Percentiles rank a stretch among this genome's conserved stretches.
These are phyloP conservation scores for Ammodramus savannarum DNA, from an alignment of 2,113 vertebrate genomes.

Conservation along the genomic window DNA sequence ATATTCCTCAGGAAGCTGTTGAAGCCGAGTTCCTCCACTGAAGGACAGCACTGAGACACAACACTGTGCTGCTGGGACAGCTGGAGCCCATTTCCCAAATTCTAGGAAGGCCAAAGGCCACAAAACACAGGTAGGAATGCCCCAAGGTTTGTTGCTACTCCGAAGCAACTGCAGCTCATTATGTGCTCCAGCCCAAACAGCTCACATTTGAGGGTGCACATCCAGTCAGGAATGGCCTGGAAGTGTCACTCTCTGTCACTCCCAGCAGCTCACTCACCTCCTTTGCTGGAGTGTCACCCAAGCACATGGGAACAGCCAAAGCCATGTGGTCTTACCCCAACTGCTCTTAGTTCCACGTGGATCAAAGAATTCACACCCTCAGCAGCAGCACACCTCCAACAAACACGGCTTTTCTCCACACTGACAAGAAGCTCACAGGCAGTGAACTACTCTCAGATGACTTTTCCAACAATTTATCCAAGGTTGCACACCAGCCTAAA, in stretches of 20 bases:
- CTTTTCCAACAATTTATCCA: background rate
- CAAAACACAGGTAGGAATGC: fast-evolving
- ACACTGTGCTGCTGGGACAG: background rate
- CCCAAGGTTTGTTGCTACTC: background rate
- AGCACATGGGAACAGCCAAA: fast-evolving
- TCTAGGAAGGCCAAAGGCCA: background rate
- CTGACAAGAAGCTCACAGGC: background rate
- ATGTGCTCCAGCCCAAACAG: background rate
- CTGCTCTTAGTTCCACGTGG: fast-evolving
- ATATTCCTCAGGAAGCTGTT: background rate
- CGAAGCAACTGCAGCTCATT: background rate
- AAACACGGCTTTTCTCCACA: background rate
- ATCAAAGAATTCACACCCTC: background rate
- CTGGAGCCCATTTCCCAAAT: background rate
- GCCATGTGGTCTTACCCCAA: background rate
- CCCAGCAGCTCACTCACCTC: background rate
- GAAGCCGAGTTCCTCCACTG: background rate
- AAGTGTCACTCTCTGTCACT: background rate
- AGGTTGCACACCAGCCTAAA: background rate
- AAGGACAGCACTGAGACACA: background rate
- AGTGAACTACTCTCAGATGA: background rate
- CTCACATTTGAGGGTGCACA: fast-evolving
- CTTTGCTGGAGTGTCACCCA: background rate
- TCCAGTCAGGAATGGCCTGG: background rate
- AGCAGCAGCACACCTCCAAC: background rate